Percentiles rank a stretch among this genome's conserved stretches.
phyloP scores from a whole-genome alignment of 2,888 invertebrate species.

The Baccha elongata region DNA sequence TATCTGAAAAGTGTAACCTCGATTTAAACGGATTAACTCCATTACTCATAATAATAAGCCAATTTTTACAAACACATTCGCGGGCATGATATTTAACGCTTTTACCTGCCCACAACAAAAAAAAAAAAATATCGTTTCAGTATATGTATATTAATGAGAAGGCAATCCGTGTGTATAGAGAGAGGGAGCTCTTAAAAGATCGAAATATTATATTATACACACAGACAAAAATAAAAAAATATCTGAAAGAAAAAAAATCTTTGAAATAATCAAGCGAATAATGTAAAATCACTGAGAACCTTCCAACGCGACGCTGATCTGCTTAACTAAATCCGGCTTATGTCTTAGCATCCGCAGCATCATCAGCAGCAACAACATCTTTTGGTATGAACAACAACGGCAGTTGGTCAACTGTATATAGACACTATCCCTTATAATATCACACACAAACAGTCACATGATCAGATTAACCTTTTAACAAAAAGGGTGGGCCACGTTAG shows the following conservation, averaged over 20 bases:
- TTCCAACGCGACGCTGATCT: slow-evolving; percentile 78
- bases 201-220: slow-evolving; percentile 48
- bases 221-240: slow-evolving; percentile 10
- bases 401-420: slow-evolving; percentile 61
- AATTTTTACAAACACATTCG: slow-evolving; percentile 72
- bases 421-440: slow-evolving; percentile 41
- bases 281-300: slow-evolving; percentile 74
- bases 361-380: slow-evolving; percentile 47
- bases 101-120: slow-evolving; percentile 52
- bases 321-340: slow-evolving; percentile 83
- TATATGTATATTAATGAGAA: slow-evolving; percentile 52
- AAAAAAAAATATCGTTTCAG: slow-evolving; percentile 14
- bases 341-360: slow-evolving; percentile 73
- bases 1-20: slow-evolving; percentile 71
- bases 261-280: slow-evolving; percentile 71
- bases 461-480: slow-evolving; percentile 68
- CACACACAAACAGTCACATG: slow-evolving; percentile 57
- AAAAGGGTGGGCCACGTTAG: slow-evolving; percentile 58
- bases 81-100: slow-evolving; percentile 60
- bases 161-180: slow-evolving; percentile 16
- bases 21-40: slow-evolving; percentile 74
- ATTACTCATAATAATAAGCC: slow-evolving; percentile 74
- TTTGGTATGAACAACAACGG: slow-evolving; percentile 28
- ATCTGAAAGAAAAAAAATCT: slow-evolving; percentile 26
- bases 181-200: slow-evolving; percentile 23